A percentile compares a stretch with the other conserved stretches of the same genome.
phyloP scores from a whole-genome alignment of 2,113 vertebrate genomes.

The Ptilonorhynchus violaceus region DNA sequence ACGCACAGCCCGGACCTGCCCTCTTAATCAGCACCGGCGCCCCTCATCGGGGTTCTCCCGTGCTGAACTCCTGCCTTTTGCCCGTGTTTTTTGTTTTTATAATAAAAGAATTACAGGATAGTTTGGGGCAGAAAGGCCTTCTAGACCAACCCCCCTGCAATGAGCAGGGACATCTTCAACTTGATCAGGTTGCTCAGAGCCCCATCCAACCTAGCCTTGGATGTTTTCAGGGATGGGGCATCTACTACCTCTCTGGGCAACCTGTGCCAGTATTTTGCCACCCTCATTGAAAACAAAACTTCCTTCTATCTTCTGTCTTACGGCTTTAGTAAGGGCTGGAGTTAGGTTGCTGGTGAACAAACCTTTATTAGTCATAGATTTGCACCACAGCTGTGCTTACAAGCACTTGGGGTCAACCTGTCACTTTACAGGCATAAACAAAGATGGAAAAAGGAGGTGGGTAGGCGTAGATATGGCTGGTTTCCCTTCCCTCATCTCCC shows the following conservation, averaged over 20 bases:
- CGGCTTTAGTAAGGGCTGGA: background rate
- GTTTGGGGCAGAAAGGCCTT: accelerated
- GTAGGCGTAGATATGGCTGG: background rate
- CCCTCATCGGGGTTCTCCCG: accelerated
- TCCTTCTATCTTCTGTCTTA: background rate
- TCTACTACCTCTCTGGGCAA: too few relatives aligned
- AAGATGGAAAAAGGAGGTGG: background rate
- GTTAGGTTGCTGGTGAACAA: too few relatives aligned
- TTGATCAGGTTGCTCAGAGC: background rate
- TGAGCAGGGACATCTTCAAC: too few relatives aligned
- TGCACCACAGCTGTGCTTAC: too few relatives aligned
- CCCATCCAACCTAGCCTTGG: background rate
- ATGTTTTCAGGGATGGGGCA: background rate
- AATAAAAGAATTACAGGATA: background rate
- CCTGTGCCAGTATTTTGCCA: background rate
- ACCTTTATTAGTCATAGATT: background rate
- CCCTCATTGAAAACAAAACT: background rate
- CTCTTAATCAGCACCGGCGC: accelerated
- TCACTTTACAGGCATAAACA: background rate
- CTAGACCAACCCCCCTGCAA: background rate
- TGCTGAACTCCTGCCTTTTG: too few relatives aligned
- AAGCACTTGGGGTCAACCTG: background rate
- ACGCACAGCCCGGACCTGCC: accelerated
- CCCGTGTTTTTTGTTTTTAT: background rate
- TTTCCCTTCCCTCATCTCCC: background rate